phyloP scores from a whole-genome alignment of 2,888 invertebrate species.

The Synanthedon myopaeformis region DNA sequence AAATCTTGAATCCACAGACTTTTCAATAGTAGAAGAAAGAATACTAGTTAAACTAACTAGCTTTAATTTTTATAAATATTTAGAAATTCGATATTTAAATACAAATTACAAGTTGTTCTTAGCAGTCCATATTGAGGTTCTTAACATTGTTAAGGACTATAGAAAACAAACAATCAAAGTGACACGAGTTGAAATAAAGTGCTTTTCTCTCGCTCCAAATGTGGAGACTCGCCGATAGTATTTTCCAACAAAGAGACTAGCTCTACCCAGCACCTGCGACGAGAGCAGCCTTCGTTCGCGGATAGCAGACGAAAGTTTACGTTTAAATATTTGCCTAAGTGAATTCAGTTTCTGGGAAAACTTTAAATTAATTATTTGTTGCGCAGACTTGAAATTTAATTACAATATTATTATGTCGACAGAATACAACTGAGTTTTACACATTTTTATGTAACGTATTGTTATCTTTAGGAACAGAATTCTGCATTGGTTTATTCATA shows the following conservation, averaged over 20 bases:
- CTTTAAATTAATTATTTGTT: not conserved
- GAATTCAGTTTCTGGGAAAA: not conserved
- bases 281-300: slow-evolving; percentile 11
- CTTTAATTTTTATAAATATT: no score
- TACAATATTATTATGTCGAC: no score
- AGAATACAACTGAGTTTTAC: no score
- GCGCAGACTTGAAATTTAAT: no score
- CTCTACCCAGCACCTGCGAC: slow-evolving; percentile 18
- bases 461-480: no score
- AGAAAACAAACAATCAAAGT: slow-evolving; percentile 8
- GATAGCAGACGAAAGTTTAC: slow-evolving; percentile 3
- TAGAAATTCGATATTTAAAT: no score
- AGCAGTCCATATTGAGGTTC: not conserved
- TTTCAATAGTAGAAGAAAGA: no score
- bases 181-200: slow-evolving; percentile 14
- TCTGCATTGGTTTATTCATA: no score
- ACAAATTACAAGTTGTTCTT: not conserved
- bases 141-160: slow-evolving; percentile 8
- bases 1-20: no score
- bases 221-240: slow-evolving; percentile 20
- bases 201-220: slow-evolving; percentile 13
- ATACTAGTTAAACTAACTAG: no score
- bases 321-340: not conserved
- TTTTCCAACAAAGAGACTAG: slow-evolving; percentile 21
- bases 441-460: no score